Conservation (phyloP, 2,888 invertebrate genomes). For the Fragum whitleyi region DNA sequence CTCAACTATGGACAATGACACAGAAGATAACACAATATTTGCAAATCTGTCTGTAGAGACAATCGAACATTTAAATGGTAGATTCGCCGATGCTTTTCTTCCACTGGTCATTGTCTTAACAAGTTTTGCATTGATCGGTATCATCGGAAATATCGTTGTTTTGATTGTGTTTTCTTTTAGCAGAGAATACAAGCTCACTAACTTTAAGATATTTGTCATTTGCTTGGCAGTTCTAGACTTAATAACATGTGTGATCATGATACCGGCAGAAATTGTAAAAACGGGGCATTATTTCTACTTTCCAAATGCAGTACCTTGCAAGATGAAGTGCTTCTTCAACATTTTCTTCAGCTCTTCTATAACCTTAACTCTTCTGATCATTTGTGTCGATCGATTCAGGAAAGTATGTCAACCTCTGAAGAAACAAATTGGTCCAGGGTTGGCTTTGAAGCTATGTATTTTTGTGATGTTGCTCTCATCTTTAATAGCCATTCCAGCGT, state of each 20-base stretch:
- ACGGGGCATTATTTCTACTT: slow-evolving; percentile 37
- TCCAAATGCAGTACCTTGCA: slow-evolving; percentile 31
- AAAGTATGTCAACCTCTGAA: slow-evolving; percentile 56
- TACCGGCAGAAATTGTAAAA: slow-evolving; percentile 51
- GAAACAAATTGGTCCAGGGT: slow-evolving; percentile 44
- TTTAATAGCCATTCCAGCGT: slow-evolving; percentile 35
- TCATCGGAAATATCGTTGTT: not conserved
- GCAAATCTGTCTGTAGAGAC: too few relatives aligned
- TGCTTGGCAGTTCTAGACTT: slow-evolving; percentile 41
- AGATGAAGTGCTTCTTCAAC: slow-evolving; percentile 56
- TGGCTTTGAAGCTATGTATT: slow-evolving; percentile 39
- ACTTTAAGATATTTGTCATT: slow-evolving; percentile 51
- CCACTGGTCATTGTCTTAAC: too few relatives aligned
- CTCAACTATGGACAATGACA: too few relatives aligned
- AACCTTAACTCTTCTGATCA: slow-evolving; percentile 36
- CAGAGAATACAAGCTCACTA: slow-evolving; percentile 42
- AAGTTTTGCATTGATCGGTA: too few relatives aligned
- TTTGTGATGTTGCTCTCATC: slow-evolving; percentile 21
- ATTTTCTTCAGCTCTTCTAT: slow-evolving; percentile 26
- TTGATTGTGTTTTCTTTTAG: not conserved
- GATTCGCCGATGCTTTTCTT: too few relatives aligned
- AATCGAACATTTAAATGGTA: too few relatives aligned
- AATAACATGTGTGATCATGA: slow-evolving; percentile 36
- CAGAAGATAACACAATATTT: too few relatives aligned
- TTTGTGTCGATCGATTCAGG: slow-evolving; percentile 47